These are phyloP conservation scores for Tragelaphus buxtoni DNA, from an alignment of 2,113 vertebrate genomes.

Conservation along the genomic window DNA sequence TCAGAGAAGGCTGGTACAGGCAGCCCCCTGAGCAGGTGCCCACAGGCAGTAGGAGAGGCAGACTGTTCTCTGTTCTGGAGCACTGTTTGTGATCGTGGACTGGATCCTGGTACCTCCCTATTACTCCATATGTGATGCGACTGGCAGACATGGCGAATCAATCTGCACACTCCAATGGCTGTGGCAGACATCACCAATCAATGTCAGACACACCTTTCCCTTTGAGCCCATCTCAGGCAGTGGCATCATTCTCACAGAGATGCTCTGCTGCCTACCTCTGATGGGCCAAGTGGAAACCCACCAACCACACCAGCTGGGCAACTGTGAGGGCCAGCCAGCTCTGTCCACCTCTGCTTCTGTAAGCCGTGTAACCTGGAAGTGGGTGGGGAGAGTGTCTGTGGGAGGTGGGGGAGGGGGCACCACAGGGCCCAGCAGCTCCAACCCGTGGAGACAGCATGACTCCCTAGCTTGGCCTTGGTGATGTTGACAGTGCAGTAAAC, in stretches of 20 bases:
- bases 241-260: not conserved
- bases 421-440: not conserved
- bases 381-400: not conserved
- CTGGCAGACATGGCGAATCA: not conserved
- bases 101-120: not conserved
- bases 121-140: not conserved
- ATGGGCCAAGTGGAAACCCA: too few relatives aligned
- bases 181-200: not conserved
- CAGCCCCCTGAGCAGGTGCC: not conserved
- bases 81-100: not conserved
- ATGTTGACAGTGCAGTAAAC: too few relatives aligned
- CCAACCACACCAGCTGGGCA: not conserved
- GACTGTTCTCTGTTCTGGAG: not conserved
- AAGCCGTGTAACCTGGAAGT: too few relatives aligned
- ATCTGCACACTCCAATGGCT: not conserved
- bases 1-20: not conserved
- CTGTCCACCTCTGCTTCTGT: not conserved
- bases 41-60: too few relatives aligned
- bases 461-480: not conserved
- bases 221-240: not conserved
- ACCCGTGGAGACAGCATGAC: not conserved
- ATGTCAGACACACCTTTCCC: not conserved
- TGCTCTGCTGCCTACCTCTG: not conserved
- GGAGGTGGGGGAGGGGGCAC: not conserved
- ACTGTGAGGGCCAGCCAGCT: not conserved